phyloP scores from a whole-genome alignment of 2,888 invertebrate species.

The Calephelis perditalis region DNA sequence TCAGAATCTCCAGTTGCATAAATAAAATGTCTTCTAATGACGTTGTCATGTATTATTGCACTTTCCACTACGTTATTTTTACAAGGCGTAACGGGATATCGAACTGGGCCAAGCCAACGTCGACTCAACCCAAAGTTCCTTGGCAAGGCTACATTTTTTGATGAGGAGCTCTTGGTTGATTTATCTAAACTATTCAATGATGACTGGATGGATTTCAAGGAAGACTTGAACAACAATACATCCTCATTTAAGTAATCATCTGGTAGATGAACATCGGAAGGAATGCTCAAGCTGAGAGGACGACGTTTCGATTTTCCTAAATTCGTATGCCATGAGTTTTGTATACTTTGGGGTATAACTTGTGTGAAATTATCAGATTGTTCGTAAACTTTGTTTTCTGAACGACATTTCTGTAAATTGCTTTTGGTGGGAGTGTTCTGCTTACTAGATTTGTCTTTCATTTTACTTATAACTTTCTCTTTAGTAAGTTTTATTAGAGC shows the following conservation, averaged over 20 bases:
- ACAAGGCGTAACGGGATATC: slow-evolving; percentile 82
- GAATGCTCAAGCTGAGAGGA: slow-evolving; percentile 67
- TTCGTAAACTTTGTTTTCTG: slow-evolving; percentile 61
- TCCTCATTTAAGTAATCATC: slow-evolving; percentile 54
- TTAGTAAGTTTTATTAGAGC: slow-evolving; percentile 69
- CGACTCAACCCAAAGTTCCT: slow-evolving; percentile 79
- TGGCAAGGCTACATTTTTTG: slow-evolving; percentile 72
- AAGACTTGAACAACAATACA: slow-evolving; percentile 48
- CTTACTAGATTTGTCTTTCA: slow-evolving; percentile 54
- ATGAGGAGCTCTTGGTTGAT: slow-evolving; percentile 50
- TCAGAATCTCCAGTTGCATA: slow-evolving; percentile 76
- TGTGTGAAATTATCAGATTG: slow-evolving; percentile 60
- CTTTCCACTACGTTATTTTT: slow-evolving; percentile 60
- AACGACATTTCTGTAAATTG: slow-evolving; percentile 58
- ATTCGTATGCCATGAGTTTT: slow-evolving; percentile 68
- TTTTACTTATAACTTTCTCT: slow-evolving; percentile 68
- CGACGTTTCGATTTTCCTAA: slow-evolving; percentile 51
- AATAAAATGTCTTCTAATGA: slow-evolving; percentile 63
- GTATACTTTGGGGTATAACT: slow-evolving; percentile 55
- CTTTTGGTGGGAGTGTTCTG: slow-evolving; percentile 46
- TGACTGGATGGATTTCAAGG: slow-evolving; percentile 62
- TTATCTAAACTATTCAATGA: slow-evolving; percentile 59
- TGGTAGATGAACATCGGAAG: slow-evolving; percentile 55
- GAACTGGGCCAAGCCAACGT: slow-evolving; percentile 80
- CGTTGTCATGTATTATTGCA: slow-evolving; percentile 55